phyloP scores from a whole-genome alignment of 2,888 invertebrate species.

The Aphrophora alni region DNA sequence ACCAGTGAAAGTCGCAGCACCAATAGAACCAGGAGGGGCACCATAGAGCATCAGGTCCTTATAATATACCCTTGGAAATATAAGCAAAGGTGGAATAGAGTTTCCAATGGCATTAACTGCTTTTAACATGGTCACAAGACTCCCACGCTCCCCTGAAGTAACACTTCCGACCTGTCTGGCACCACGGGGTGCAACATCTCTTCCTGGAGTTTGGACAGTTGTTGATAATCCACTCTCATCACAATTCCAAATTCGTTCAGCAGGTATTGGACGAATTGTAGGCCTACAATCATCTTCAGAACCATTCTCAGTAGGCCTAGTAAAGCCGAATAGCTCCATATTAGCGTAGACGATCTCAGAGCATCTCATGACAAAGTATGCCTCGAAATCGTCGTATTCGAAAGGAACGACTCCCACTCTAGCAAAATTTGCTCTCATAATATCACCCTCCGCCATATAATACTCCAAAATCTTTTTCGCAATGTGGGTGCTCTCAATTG shows the following conservation, averaged over 20 bases:
- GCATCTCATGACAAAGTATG: no score
- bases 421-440: no score
- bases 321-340: no score
- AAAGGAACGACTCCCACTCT: no score
- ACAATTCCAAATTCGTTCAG: conserved; percentile 46
- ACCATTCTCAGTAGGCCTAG: background rate
- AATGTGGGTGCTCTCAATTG: no score
- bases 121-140: conserved; percentile 45
- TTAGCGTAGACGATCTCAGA: no score
- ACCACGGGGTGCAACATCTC: conserved; percentile 46
- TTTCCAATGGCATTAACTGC: conserved; percentile 47
- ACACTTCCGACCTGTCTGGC: conserved; percentile 48
- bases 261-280: no score
- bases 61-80: conserved; percentile 49
- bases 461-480: no score
- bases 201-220: conserved; percentile 48
- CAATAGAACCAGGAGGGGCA: conserved; percentile 50
- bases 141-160: conserved; percentile 51
- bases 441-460: no score
- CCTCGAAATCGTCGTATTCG: no score
- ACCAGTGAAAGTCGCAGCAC: conserved; percentile 47
- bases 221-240: conserved; percentile 49
- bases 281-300: background rate
- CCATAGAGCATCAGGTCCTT: conserved; percentile 50
- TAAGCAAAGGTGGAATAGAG: conserved; percentile 49